Base-by-base conservation (phyloP, 1,140 invertebrate genomes). In the Drosophila repleta region DNA sequence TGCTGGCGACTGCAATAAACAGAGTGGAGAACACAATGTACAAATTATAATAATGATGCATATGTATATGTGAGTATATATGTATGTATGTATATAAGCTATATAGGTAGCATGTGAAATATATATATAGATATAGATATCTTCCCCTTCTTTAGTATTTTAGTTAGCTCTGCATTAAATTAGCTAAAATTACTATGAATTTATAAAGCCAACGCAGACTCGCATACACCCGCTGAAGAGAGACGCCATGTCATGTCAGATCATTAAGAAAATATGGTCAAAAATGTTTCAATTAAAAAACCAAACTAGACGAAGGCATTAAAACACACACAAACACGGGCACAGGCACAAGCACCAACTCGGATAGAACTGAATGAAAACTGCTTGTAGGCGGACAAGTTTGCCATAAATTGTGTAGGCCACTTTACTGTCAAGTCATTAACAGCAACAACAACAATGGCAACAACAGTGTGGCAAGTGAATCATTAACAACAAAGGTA, bases 201-300 rank as follows among this genome's bases (percentile, higher is more conserved):
- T 77, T 72, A 71, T 87, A 78, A 72, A 68, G 65, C 51, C 37
- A 41, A 73, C 21, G 15, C 39, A 63, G n/a, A n/a, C n/a, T n/a
- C n/a, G n/a, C 18, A 45, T 21, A 55, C 60, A 74, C 61, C 74
- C 70, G 61, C 13, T 15, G 5, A 17, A 76, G 64, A 67, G 72
- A 79, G 82, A 85, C 81, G 81, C 81, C 82, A 88, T 83, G 83
- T 88, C 83, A 87, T 88, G 83, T 87, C 83, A 74, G 83, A 88
- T 87, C 83, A 87, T 87, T 89, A 88, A 88, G 83, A 87, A 87
- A 87, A 87, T 87, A 88, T 87, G 83, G 83, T 79, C 83, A 87
- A 83, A 87, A 87, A 87, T 87, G 83, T 87, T 87, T 87, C 83
- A 87, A 87, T 87, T 87, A 88, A 87, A 80, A 79, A 64, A 73